Base-by-base conservation (phyloP, 1,140 invertebrate species). In the Panulirus ornatus region DNA sequence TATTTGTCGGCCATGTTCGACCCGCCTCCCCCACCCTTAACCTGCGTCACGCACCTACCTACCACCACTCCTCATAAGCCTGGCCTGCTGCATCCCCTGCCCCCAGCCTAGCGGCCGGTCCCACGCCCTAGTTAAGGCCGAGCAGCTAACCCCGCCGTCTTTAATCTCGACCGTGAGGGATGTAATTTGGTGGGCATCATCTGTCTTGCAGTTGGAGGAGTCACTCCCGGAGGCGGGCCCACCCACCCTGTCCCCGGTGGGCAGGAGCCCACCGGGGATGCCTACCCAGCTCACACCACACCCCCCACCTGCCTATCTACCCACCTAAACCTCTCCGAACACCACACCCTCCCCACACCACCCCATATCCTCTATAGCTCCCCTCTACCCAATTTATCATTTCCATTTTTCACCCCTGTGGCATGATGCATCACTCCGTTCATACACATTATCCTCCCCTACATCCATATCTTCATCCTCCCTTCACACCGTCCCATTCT, bases 101-200 rank as follows among this genome's bases (percentile, higher is more conserved):
- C 38, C 38, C 42, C 70, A 63, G 9, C 73, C 34, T 30, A 38
- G 16, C 2, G 42, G 36, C 36, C 42, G 27, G 19, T 42, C n/a
- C 51, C 73, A 2, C 40, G 51, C n/a, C 70, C 71, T 42, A 44
- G 34, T 70, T 40, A 36, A 42, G 58, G 1, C 27, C 6, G n/a
- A 66, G n/a, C 58, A 66, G n/a, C n/a, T n/a, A n/a, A n/a, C n/a
- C 58, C 58, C n/a, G 58, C 58, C 58, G 58, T 30, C 58, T 66
- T 30, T 66, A 66, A 66, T 66, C 58, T 66, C 30, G 58, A 66
- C 58, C 30, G 58, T 30, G 58, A 30, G 30, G 58, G 27, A 66
- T 66, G 58, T 66, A 66, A 66, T 66, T 66, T 66, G 27, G n/a
- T 30, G 6, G 58, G 58, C 58, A 30, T 66, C 58, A 66, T 66